These are phyloP conservation scores for Carterocephalus palaemon DNA, from an alignment of 2,888 invertebrate species.

Conservation along the genomic window DNA sequence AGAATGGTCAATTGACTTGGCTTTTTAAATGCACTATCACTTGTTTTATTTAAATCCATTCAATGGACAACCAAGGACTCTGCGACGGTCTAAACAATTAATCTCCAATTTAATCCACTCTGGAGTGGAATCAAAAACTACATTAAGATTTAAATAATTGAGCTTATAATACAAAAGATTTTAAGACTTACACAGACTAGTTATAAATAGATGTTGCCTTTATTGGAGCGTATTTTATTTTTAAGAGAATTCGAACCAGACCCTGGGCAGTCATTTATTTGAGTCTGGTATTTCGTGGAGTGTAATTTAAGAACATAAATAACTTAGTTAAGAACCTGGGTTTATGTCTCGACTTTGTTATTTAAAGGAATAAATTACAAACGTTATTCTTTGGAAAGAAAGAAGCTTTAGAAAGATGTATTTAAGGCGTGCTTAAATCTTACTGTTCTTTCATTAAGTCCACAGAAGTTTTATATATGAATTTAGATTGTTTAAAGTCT, in stretches of 20 bases:
- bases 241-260: conserved; percentile 23
- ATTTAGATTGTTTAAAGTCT: not conserved
- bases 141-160: no score
- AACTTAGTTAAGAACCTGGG: conserved; percentile 25
- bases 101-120: no score
- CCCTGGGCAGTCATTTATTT: conserved; percentile 20
- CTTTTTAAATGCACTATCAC: no score
- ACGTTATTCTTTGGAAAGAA: conserved; percentile 14
- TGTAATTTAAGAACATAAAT: conserved; percentile 26
- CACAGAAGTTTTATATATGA: no score
- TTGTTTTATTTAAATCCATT: no score
- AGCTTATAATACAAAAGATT: no score
- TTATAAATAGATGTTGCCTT: conserved; percentile 15
- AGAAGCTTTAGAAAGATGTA: conserved; percentile 7
- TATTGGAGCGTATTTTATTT: conserved; percentile 23
- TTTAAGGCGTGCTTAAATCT: conserved; percentile 1
- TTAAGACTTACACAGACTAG: conserved; percentile 1
- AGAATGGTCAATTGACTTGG: no score
- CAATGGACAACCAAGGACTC: no score
- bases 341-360: conserved; percentile 24
- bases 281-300: conserved; percentile 19
- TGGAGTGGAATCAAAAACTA: no score
- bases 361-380: conserved; percentile 24
- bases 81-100: no score
- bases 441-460: conserved; percentile 2